Conservation (phyloP, 2,113 vertebrate genomes). For the Taurulus bubalis region DNA sequence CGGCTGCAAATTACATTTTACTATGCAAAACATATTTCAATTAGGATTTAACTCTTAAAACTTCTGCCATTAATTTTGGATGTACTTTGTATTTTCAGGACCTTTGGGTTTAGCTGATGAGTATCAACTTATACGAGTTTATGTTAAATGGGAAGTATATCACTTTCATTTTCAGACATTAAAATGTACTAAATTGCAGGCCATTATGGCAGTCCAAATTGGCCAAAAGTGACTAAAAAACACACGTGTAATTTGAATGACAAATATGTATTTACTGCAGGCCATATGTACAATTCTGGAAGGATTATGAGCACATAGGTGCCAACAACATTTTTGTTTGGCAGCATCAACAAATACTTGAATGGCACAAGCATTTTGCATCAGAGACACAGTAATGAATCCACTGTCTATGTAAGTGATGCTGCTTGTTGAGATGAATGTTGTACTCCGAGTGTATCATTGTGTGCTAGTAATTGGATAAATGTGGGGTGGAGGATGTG, state of each 20-base stretch:
- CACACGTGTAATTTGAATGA: not conserved
- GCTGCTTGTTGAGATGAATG: constrained; percentile 13
- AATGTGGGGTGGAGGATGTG: constrained; percentile 6
- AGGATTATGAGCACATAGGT: not conserved
- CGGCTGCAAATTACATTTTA: constrained; percentile 2
- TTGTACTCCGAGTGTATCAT: constrained; percentile 1
- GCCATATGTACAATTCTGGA: not conserved
- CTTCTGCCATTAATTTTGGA: not conserved
- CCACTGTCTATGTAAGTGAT: constrained; percentile 13
- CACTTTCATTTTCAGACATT: not conserved
- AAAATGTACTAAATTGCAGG: not conserved
- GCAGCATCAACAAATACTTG: not conserved
- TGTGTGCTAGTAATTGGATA: constrained; percentile 1
- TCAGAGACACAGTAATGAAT: constrained; percentile 1
- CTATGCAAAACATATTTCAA: not conserved
- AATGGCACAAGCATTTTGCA: constrained; percentile 7
- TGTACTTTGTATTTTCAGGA: not conserved
- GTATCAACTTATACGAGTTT: not conserved
- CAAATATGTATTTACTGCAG: not conserved
- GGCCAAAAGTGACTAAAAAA: not conserved
- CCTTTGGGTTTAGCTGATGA: not conserved
- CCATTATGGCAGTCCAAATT: not conserved
- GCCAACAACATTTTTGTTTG: not conserved
- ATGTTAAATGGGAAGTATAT: not conserved
- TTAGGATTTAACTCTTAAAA: constrained; percentile 12